Evolutionary conservation across 2,888 invertebrate genomes (phyloP).

Genomic region (Megalurothrips usitatus): DNA sequence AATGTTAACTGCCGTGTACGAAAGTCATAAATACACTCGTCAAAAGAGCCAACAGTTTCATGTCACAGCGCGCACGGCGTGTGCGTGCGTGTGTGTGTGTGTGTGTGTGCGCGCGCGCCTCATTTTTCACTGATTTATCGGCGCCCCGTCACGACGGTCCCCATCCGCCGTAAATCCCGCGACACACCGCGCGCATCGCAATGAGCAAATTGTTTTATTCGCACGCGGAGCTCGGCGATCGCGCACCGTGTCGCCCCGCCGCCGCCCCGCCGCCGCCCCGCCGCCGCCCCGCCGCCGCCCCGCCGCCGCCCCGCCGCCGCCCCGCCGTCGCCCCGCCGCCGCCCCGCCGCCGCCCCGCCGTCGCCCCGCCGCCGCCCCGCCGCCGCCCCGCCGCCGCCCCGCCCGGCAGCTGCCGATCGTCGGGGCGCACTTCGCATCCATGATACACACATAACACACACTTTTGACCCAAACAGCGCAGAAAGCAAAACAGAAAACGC

Average conservation of each 20-base stretch:
- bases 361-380: too few species aligned
- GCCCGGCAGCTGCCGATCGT: too few species aligned
- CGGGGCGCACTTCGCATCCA: too few species aligned
- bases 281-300: too few species aligned
- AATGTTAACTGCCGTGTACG: neutral
- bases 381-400: too few species aligned
- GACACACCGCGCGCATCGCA: neutral
- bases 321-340: too few species aligned
- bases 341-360: too few species aligned
- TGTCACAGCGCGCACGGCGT: neutral
- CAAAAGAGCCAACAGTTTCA: slow-evolving; percentile 20
- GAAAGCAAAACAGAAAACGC: neutral
- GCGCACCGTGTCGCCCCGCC: neutral
- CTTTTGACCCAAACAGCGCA: neutral
- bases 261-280: neutral
- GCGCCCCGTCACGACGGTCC: neutral
- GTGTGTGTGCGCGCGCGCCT: too few species aligned
- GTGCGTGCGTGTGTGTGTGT: too few species aligned
- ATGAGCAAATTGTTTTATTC: neutral
- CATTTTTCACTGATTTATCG: slow-evolving; percentile 19
- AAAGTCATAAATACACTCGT: slow-evolving; percentile 20
- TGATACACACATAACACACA: neutral
- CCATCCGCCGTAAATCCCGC: neutral
- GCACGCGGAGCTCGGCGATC: neutral
- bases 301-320: too few species aligned